Percentiles rank a stretch among this genome's conserved stretches.
These are phyloP conservation scores for Mellivora capensis DNA, from an alignment of 2,113 vertebrate genomes.

Conservation along the genomic window DNA sequence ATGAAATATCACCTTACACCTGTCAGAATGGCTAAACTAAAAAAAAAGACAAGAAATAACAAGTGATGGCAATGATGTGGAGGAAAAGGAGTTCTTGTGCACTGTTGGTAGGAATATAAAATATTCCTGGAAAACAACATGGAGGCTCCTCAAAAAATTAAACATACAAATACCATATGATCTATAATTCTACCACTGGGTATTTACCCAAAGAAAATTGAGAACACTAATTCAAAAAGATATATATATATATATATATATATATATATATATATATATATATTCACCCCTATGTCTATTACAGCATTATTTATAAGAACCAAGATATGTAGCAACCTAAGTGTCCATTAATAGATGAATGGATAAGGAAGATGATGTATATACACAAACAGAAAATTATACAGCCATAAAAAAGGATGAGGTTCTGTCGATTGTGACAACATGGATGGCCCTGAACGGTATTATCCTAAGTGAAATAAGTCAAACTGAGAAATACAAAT, in stretches of 20 bases:
- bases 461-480: not conserved
- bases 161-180: not conserved
- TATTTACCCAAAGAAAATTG: not conserved
- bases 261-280: not conserved
- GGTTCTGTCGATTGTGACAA: not conserved
- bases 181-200: not conserved
- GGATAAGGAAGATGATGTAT: not conserved
- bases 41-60: not conserved
- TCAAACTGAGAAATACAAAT: not conserved
- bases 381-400: not conserved
- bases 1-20: not conserved
- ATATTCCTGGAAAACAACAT: not conserved
- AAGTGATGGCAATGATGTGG: not conserved
- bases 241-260: not conserved
- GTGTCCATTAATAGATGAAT: not conserved
- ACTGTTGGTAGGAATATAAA: not conserved
- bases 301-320: not conserved
- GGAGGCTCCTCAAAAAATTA: not conserved
- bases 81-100: not conserved
- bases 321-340: not conserved
- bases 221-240: not conserved
- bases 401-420: not conserved
- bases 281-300: not conserved
- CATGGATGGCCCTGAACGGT: not conserved
- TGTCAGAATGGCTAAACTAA: not conserved